Evolutionary conservation across 2,113 vertebrate genomes (phyloP).

Genomic region (Callaeas wilsoni): DNA sequence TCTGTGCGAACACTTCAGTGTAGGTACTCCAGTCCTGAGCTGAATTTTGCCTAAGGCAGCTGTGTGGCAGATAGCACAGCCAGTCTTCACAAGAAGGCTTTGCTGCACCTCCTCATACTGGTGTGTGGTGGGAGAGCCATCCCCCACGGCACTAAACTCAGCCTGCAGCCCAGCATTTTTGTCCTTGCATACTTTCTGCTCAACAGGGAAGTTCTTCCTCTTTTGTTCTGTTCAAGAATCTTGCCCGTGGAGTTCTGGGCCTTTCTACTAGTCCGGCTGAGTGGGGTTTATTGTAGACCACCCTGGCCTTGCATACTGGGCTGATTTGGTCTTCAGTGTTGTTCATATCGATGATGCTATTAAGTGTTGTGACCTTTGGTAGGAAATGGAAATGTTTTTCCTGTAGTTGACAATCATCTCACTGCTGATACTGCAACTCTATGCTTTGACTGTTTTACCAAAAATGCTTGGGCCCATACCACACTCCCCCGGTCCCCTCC

Average conservation of each 20-base stretch:
- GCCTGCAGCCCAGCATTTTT: neutral
- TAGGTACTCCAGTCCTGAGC: neutral
- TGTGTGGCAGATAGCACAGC: neutral
- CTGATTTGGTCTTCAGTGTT: neutral
- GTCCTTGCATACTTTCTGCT: neutral
- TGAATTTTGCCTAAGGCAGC: neutral
- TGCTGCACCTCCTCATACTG: neutral
- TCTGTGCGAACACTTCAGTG: neutral
- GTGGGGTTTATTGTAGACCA: neutral
- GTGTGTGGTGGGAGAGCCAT: neutral
- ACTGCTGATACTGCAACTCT: conserved; percentile 2
- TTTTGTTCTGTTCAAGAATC: neutral
- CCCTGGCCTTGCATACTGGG: neutral
- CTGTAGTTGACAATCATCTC: neutral
- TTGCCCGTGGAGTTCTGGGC: neutral
- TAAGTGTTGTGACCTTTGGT: neutral
- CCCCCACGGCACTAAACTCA: fast-evolving
- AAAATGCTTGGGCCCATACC: neutral
- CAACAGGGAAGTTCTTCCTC: neutral
- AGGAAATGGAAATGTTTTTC: neutral
- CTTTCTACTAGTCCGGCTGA: neutral
- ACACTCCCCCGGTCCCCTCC: neutral
- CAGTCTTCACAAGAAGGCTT: neutral
- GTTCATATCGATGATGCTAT: neutral
- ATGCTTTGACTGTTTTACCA: neutral